A percentile compares a stretch with the other conserved stretches of the same genome.
Conservation (phyloP, 2,888 invertebrate species). For the Apocheima hispidaria region DNA sequence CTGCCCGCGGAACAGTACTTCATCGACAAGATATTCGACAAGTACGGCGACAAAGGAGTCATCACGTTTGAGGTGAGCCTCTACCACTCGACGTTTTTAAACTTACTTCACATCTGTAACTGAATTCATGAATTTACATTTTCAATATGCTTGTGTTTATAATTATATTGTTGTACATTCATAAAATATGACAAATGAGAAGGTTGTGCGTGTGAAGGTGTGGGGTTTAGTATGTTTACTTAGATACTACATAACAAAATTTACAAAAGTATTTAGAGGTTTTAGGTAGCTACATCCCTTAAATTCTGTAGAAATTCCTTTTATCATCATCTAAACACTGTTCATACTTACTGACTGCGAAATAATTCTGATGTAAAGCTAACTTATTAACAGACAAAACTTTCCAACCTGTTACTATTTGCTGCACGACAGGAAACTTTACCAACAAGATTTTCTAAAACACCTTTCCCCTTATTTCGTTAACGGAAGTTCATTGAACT, state of each 20-base stretch:
- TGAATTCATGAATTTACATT: constrained; percentile 22
- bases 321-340: neutral
- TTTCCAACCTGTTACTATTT: constrained; percentile 47
- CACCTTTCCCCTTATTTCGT: constrained; percentile 72
- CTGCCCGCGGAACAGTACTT: constrained; percentile 78
- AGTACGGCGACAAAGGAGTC: constrained; percentile 84
- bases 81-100: constrained; percentile 17
- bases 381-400: constrained; percentile 32
- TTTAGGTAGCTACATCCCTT: neutral
- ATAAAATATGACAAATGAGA: constrained; percentile 1
- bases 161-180: constrained; percentile 10
- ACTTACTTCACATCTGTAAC: constrained; percentile 11
- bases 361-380: constrained; percentile 3
- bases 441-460: constrained; percentile 55
- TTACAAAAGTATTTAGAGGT: neutral
- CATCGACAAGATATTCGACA: constrained; percentile 84
- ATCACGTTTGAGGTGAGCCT: constrained; percentile 85
- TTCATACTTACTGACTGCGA: neutral
- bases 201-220: neutral
- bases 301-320: neutral
- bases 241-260: neutral
- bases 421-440: constrained; percentile 55
- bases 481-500: constrained; percentile 82
- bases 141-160: constrained; percentile 8
- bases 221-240: neutral